Base-by-base conservation (phyloP, 2,113 vertebrate genomes). In the Gavia stellata region DNA sequence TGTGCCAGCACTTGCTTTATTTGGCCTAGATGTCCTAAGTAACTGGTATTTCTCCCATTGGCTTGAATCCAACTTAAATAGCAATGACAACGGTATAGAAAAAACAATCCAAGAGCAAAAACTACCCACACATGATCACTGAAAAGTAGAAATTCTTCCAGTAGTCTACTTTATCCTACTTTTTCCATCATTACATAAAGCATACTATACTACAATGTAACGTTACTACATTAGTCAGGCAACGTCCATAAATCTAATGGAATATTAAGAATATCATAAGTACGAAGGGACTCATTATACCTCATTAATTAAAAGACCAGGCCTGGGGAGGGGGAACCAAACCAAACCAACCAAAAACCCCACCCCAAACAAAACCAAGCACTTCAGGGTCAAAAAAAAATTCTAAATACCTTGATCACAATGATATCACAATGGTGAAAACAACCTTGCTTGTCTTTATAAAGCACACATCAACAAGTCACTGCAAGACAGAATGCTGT, bases 401-500 rank as follows among this genome's bases (percentile, higher is more conserved):
- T 7, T 50, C 19, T 26, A 2, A 84, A 49, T 15, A 44, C 24
- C 12, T 73, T 44, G 12, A 65, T 61, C 66, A 68, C 8, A 7
- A 68, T 11, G 10, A 34, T 44, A 83, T 2, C n/a, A 7, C 12
- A 78, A 33, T 29, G 7, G 62, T 55, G 59, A 36, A 38, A 52
- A 55, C 23, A 59, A 17, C 7, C 5, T 56, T 18, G 1, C 3
- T 36, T 70, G 28, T 49, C n/a, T 91, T 62, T 45, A 29, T 25
- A 47, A 78, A 66, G 47, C 25, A 28, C 9, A 53, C 68, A n/a
- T 75, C 71, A 73, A 61, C 13, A 91, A 47, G 6, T n/a, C 52
- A 47, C 7, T 52, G n/a, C 20, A 81, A 62, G 50, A n/a, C 44
- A 86, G 3, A 1, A 72, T 0, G 4, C 10, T 28, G 12, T 50